Conservation (phyloP, 1,140 invertebrate genomes). For the Armadillidium nasatum region DNA sequence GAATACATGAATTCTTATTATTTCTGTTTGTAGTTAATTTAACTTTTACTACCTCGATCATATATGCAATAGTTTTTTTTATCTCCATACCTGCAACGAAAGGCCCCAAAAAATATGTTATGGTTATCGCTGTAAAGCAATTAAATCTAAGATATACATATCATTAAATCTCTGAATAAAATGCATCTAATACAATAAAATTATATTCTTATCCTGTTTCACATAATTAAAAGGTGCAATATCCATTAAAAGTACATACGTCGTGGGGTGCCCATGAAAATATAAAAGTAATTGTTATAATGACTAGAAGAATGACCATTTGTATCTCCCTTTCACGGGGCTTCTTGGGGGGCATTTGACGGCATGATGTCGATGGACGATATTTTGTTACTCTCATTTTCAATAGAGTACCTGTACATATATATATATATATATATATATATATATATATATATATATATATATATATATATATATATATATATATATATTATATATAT, state of each 20-base stretch:
- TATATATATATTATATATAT: constrained; percentile 9
- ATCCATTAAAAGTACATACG: constrained; percentile 23
- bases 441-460: constrained; percentile 4
- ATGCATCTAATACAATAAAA: too few species aligned
- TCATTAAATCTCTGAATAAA: too few species aligned
- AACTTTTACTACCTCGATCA: too few species aligned
- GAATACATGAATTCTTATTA: too few species aligned
- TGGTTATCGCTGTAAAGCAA: too few species aligned
- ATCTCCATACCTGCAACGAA: too few species aligned
- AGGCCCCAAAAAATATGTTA: too few species aligned
- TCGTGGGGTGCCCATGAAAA: constrained; percentile 50
- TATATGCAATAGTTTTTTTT: too few species aligned
- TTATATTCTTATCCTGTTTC: too few species aligned
- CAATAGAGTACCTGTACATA: constrained; percentile 34
- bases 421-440: neutral
- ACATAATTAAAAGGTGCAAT: too few species aligned
- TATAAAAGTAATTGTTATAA: constrained; percentile 51
- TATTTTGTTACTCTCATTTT: constrained; percentile 33
- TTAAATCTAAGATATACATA: too few species aligned
- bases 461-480: constrained; percentile 7
- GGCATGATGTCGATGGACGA: constrained; percentile 11
- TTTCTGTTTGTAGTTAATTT: too few species aligned
- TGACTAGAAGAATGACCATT: constrained; percentile 51
- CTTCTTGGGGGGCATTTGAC: constrained; percentile 27
- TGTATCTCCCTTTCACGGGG: constrained; percentile 50